phyloP scores from a whole-genome alignment of 2,797 vertebrate species.

The Glyptemys insculpta region DNA sequence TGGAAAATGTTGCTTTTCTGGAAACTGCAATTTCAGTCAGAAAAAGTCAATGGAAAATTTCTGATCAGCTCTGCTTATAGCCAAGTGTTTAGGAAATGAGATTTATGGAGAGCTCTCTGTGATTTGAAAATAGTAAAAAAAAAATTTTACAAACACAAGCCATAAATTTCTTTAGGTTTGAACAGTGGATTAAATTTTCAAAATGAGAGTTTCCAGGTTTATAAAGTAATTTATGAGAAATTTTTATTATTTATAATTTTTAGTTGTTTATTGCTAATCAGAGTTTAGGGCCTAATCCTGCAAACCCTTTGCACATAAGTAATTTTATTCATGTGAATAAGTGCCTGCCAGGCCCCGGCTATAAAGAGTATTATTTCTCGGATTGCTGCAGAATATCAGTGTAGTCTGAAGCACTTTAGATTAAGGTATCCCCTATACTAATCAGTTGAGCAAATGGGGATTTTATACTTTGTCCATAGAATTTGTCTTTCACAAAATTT shows the following conservation, averaged over 20 bases:
- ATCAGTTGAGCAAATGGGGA: conserved; percentile 39
- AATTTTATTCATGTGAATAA: conserved; percentile 26
- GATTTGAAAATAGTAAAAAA: background rate
- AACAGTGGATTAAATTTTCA: background rate
- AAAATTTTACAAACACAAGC: background rate
- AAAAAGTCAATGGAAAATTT: conserved; percentile 37
- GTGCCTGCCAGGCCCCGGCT: conserved; percentile 11
- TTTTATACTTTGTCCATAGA: conserved; percentile 35
- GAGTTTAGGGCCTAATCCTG: background rate
- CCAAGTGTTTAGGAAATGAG: background rate
- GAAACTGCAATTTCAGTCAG: background rate
- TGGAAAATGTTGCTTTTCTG: background rate
- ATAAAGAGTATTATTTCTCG: conserved; percentile 18
- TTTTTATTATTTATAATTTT: background rate
- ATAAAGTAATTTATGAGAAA: background rate
- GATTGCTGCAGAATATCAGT: background rate
- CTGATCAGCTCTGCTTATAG: background rate
- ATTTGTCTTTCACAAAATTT: conserved; percentile 47
- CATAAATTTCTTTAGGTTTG: background rate
- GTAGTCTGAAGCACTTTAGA: background rate
- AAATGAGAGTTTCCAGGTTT: background rate
- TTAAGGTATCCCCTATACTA: conserved; percentile 12
- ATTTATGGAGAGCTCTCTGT: conserved; percentile 11
- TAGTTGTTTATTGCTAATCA: background rate
- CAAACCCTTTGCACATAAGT: background rate